Evolutionary conservation across 2,113 vertebrate genomes (phyloP), one percentile per base, ranked within the genome.

Genomic region (Zosterops lateralis): DNA sequence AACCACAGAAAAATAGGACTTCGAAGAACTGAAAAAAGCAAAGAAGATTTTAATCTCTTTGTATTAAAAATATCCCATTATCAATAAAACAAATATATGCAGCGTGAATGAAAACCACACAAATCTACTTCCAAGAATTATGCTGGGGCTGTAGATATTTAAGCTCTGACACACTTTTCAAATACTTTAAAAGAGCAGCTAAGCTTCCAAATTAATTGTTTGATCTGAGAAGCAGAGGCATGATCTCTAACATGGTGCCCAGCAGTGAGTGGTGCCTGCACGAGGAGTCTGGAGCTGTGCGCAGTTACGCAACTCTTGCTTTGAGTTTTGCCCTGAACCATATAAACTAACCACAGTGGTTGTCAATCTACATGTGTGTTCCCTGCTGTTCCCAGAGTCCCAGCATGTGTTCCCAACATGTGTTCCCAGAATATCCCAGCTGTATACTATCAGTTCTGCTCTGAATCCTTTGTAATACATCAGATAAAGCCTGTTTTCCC

Each of bases 401-500:
- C 20, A 1, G 87, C 95, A 95, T 94, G 95, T 93, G 94, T 53
- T 95, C 83, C 90, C 92, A 93, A 95, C 86, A 60, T 88, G 93
- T 94, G 88, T 90, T 96, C 65, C 95, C 79, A 90, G 94, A 95
- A 74, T 84, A 92, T 84, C 72, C 82, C 95, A 94, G 93, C 93
- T 97, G 96, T 86, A 95, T 92, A 21, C 87, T 91, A 94, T 95
- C 95, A 95, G 90, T 96, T 96, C 95, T 97, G 90, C 90, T 95
- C 92, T 61, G 90, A 90, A 84, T 88, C 72, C 85, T 94, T 91
- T 96, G 85, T 95, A 94, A 80, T 84, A 93, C 82, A 81, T 90
- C 76, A 94, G 94, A 71, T 92, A 78, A 77, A 95, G 72, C 51
- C 72, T 95, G 85, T 91, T 96, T 95, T 95, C 93, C 82, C 94